phyloP scores from a whole-genome alignment of 2,113 vertebrate species.

The Peucedramus taeniatus region DNA sequence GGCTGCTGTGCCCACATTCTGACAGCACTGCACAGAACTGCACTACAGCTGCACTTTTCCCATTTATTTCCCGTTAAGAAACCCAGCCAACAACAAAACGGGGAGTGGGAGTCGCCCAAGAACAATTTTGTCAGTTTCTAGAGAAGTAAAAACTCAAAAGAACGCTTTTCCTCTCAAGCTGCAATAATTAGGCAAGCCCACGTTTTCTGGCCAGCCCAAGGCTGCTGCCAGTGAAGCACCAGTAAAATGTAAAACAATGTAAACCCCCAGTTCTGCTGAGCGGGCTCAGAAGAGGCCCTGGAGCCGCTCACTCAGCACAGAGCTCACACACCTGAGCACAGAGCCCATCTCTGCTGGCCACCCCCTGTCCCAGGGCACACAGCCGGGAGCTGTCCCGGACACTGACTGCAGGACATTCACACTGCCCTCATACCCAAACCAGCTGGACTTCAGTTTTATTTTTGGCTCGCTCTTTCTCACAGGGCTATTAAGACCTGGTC shows the following conservation, averaged over 20 bases:
- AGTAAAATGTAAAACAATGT: background rate
- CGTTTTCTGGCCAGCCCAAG: background rate
- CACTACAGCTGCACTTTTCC: background rate
- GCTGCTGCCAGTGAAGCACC: background rate
- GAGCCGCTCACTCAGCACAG: background rate
- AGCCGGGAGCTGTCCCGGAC: background rate
- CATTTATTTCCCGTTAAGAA: background rate
- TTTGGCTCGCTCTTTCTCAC: background rate
- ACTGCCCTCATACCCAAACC: background rate
- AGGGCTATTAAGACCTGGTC: background rate
- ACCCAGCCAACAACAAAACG: background rate
- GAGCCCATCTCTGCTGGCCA: background rate
- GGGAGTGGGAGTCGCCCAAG: background rate
- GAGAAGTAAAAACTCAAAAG: background rate
- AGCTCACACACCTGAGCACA: background rate
- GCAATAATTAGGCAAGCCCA: background rate
- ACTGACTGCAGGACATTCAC: background rate
- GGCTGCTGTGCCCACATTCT: accelerated
- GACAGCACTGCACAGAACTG: background rate
- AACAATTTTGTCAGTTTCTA: background rate
- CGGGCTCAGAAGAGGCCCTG: no score
- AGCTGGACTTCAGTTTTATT: background rate
- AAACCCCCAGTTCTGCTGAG: background rate
- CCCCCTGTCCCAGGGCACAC: background rate
- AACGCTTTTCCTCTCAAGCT: accelerated